Evolutionary conservation across 2,113 vertebrate species (phyloP).

Genomic region (Rhinoptilus africanus): DNA sequence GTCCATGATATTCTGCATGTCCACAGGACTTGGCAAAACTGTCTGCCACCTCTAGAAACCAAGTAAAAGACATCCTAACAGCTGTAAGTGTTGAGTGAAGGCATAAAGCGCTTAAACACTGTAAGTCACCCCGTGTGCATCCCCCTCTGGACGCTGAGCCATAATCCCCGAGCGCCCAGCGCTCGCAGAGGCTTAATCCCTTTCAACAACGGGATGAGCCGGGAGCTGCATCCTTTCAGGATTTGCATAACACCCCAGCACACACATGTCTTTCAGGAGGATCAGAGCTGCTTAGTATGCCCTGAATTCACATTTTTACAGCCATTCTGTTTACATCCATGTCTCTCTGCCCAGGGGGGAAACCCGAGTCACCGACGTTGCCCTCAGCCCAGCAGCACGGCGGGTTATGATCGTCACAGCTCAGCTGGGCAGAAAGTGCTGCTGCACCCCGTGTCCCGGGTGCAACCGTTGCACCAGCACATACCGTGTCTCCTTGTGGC

Average conservation of each 20-base stretch:
- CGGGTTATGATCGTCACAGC: neutral
- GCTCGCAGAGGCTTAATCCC: constrained; percentile 5
- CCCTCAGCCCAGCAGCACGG: neutral
- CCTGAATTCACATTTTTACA: neutral
- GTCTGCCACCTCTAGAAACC: neutral
- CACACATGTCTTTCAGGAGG: neutral
- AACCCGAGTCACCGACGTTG: neutral
- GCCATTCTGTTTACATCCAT: neutral
- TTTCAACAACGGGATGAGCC: constrained; percentile 51
- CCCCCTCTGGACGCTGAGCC: neutral
- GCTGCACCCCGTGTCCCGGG: neutral
- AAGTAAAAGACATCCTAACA: neutral
- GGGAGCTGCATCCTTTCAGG: constrained; percentile 18
- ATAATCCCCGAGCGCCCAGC: neutral
- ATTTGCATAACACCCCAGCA: constrained; percentile 1
- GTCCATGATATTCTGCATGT: neutral
- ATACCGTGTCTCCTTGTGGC: fast-evolving
- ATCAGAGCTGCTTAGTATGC: neutral
- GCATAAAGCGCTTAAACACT: constrained; percentile 36
- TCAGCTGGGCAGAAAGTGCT: neutral
- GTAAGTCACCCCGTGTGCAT: neutral
- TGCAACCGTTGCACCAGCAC: neutral
- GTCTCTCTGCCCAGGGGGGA: neutral
- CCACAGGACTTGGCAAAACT: neutral
- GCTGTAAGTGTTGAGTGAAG: constrained; percentile 21